A percentile compares a stretch with the other conserved stretches of the same genome.
Evolutionary conservation across 2,113 vertebrate genomes (phyloP).

Genomic region (Odobenus rosmarus): DNA sequence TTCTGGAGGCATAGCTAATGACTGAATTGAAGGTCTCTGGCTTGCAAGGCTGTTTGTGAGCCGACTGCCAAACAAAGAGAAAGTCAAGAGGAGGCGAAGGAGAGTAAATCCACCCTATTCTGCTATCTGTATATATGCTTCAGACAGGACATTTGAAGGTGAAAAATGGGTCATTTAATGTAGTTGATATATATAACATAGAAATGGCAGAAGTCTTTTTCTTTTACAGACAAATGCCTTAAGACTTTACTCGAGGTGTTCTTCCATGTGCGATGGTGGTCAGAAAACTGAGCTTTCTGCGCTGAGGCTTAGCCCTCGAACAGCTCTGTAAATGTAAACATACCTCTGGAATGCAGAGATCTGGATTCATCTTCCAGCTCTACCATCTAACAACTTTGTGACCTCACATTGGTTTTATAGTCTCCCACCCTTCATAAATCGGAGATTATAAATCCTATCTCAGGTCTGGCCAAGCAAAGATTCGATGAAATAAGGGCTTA

Average conservation of each 20-base stretch:
- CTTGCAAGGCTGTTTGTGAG: neutral
- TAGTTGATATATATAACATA: neutral
- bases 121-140: neutral
- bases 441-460: neutral
- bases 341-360: neutral
- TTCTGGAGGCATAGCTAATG: conserved; percentile 2
- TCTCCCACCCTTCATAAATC: neutral
- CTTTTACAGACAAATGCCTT: neutral
- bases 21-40: conserved; percentile 9
- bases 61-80: neutral
- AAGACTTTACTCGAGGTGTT: neutral
- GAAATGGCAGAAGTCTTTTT: neutral
- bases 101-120: neutral
- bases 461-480: neutral
- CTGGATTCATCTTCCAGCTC: neutral
- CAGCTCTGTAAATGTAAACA: neutral
- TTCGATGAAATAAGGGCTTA: neutral
- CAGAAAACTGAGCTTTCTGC: neutral
- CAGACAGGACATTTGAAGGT: neutral
- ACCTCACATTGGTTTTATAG: no score
- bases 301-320: neutral
- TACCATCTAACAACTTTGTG: neutral
- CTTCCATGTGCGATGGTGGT: neutral
- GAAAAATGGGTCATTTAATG: neutral
- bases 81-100: neutral